A percentile compares a stretch with the other conserved stretches of the same genome.
Evolutionary conservation across 2,797 vertebrate species (phyloP).

Genomic region (Alosa sapidissima): DNA sequence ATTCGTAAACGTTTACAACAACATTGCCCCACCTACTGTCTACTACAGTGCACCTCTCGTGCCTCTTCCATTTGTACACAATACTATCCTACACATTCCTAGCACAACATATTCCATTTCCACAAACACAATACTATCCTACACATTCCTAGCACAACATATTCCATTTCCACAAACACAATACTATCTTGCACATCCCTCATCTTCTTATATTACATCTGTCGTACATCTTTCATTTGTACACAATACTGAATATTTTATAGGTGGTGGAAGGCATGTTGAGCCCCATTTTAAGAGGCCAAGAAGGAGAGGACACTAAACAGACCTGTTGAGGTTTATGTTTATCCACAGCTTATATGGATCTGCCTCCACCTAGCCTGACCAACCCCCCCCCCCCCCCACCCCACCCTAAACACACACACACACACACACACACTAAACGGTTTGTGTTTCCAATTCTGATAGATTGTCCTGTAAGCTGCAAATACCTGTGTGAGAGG

Average conservation of each 20-base stretch:
- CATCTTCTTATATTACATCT: neutral
- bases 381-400: neutral
- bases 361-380: neutral
- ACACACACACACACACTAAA: constrained; percentile 31
- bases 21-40: too few relatives aligned
- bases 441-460: neutral
- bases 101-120: too few relatives aligned
- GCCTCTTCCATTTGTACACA: too few relatives aligned
- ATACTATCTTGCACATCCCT: too few relatives aligned
- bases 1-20: neutral
- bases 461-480: neutral
- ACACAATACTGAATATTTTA: neutral
- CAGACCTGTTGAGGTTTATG: neutral
- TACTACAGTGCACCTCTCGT: too few relatives aligned
- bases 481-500: constrained; percentile 33
- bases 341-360: neutral
- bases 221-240: neutral
- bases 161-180: too few relatives aligned
- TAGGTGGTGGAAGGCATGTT: neutral
- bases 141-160: too few relatives aligned
- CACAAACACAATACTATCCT: too few relatives aligned
- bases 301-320: neutral
- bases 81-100: too few relatives aligned
- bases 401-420: neutral
- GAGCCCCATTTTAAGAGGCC: neutral